phyloP scores from a whole-genome alignment of 2,797 vertebrate species.

The Gymnocypris eckloni region DNA sequence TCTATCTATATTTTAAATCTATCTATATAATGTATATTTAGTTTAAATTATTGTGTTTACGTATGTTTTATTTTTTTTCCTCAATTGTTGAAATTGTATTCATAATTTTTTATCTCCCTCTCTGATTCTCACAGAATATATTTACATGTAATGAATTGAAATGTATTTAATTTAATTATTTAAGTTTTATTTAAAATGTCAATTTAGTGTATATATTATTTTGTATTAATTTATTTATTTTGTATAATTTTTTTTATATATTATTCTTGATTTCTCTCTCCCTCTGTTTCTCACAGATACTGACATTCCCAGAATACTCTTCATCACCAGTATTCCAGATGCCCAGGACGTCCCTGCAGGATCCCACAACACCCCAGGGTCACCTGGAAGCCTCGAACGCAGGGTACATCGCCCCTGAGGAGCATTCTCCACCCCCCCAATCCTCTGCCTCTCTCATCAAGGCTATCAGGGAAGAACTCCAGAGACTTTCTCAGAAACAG shows the following conservation, averaged over 20 bases:
- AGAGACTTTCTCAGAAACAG: constrained; percentile 96
- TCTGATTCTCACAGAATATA: not conserved
- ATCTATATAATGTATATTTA: not conserved
- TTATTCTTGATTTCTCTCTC: not conserved
- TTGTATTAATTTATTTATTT: not conserved
- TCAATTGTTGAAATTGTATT: not conserved
- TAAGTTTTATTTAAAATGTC: not conserved
- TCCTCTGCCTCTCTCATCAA: constrained; percentile 97
- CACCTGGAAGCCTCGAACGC: constrained; percentile 85
- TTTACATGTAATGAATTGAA: not conserved
- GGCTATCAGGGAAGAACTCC: constrained; percentile 97
- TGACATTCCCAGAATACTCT: constrained; percentile 91
- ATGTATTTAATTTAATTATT: no score
- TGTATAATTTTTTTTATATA: not conserved
- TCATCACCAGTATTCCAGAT: constrained; percentile 92
- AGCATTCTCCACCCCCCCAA: constrained; percentile 89
- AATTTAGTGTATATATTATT: not conserved
- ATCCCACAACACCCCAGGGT: constrained; percentile 85
- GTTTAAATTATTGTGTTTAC: not conserved
- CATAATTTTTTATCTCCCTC: not conserved
- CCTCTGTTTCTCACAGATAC: constrained; percentile 77
- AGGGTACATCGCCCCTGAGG: constrained; percentile 88
- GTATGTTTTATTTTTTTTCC: not conserved
- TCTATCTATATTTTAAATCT: not conserved
- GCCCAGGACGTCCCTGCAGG: constrained; percentile 87